Conservation (phyloP, 1,140 invertebrate genomes). For the Nasonia giraulti region DNA sequence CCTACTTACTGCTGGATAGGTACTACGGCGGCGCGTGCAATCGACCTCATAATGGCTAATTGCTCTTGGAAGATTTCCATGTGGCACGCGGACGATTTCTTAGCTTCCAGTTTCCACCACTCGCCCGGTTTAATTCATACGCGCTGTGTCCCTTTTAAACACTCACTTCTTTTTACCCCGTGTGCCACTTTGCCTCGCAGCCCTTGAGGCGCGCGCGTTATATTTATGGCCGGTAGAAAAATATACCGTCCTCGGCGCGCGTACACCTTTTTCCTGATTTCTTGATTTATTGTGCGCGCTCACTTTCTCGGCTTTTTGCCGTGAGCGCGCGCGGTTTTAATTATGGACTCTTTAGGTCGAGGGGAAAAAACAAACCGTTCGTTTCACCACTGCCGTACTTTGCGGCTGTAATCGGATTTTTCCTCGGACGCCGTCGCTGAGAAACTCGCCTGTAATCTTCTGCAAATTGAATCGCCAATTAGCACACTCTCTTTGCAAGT, state of each 20-base stretch:
- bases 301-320: not conserved
- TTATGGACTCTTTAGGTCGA: not conserved
- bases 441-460: too few species aligned
- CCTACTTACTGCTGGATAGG: not conserved
- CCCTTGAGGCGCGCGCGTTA: too few species aligned
- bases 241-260: not conserved
- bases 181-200: not conserved
- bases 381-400: not conserved
- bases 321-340: not conserved
- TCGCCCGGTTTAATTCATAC: too few species aligned
- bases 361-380: not conserved
- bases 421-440: too few species aligned
- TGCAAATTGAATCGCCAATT: too few species aligned
- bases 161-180: not conserved
- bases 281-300: not conserved
- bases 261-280: not conserved
- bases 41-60: conserved; percentile 20
- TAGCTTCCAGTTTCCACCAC: not conserved
- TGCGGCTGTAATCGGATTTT: not conserved
- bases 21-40: not conserved
- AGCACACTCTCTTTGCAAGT: too few species aligned
- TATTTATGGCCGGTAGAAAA: not conserved
- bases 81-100: not conserved
- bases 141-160: not conserved
- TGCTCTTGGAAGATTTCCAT: conserved; percentile 32